These are phyloP conservation scores for Lordiphosa mommai DNA, from an alignment of 1,140 invertebrate genomes.

Conservation along the genomic window DNA sequence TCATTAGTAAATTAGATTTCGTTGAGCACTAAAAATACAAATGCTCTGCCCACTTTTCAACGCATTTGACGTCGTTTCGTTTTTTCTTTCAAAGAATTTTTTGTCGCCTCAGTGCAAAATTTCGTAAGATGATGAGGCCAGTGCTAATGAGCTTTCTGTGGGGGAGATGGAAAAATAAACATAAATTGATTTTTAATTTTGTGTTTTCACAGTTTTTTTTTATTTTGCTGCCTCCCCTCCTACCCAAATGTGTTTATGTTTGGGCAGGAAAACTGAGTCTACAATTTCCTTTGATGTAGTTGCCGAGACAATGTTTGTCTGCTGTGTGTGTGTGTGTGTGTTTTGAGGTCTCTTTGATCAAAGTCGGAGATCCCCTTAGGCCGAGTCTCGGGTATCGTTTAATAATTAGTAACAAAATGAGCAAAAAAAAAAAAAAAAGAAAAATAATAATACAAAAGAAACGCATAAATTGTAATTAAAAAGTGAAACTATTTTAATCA, in stretches of 20 bases:
- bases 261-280: constrained; percentile 60
- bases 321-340: too few relatives aligned
- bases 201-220: not conserved
- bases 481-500: constrained; percentile 77
- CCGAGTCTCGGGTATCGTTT: constrained; percentile 26
- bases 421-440: too few relatives aligned
- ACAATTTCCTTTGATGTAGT: constrained; percentile 67
- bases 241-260: constrained; percentile 50
- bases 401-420: constrained; percentile 62
- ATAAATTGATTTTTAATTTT: constrained; percentile 14
- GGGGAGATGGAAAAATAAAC: not conserved
- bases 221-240: too few relatives aligned
- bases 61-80: not conserved
- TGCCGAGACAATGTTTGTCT: constrained; percentile 57
- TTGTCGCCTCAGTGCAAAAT: constrained; percentile 15
- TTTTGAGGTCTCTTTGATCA: constrained; percentile 59
- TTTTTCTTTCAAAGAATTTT: constrained; percentile 10
- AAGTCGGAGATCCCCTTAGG: too few relatives aligned
- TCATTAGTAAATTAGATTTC: constrained; percentile 21
- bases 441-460: constrained; percentile 19
- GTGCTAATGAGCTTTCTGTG: constrained; percentile 9
- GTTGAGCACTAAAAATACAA: constrained; percentile 1
- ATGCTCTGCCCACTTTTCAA: not conserved
- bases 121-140: constrained; percentile 4
- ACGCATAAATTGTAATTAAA: constrained; percentile 73